Evolutionary conservation across 2,888 invertebrate genomes (phyloP).

Genomic region (Tipula confusa): DNA sequence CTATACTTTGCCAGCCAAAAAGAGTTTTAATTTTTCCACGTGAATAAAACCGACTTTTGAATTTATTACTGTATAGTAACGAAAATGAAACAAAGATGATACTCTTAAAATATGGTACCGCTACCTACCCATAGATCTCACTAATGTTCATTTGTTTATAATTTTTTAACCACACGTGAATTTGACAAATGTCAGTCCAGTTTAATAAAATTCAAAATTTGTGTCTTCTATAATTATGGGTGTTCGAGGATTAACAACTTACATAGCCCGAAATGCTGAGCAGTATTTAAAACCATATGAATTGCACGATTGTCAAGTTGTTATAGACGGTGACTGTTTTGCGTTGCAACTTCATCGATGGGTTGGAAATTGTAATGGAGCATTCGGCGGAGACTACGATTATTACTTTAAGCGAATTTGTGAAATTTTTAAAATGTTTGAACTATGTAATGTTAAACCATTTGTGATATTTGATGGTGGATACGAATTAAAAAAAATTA

Average conservation of each 20-base stretch:
- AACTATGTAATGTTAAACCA: constrained; percentile 65
- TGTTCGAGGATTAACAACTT: constrained; percentile 78
- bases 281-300: constrained; percentile 60
- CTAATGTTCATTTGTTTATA: background rate
- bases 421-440: constrained; percentile 65
- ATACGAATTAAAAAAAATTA: constrained; percentile 65
- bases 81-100: no score
- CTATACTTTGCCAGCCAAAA: no score
- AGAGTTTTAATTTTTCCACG: no score
- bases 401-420: constrained; percentile 61
- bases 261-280: constrained; percentile 62
- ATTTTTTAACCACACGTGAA: background rate
- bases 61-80: no score
- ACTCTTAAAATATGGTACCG: no score
- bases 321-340: constrained; percentile 78
- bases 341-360: constrained; percentile 65
- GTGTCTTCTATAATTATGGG: constrained; percentile 60
- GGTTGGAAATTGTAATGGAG: constrained; percentile 59
- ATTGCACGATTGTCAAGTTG: constrained; percentile 63
- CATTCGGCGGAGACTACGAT: constrained; percentile 85
- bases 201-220: background rate
- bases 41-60: no score
- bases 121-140: background rate
- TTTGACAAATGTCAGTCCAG: background rate
- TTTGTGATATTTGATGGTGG: constrained; percentile 79